Evolutionary conservation across 2,113 vertebrate species (phyloP), one percentile per base, ranked within the genome.

Genomic region (Butorides virescens): DNA sequence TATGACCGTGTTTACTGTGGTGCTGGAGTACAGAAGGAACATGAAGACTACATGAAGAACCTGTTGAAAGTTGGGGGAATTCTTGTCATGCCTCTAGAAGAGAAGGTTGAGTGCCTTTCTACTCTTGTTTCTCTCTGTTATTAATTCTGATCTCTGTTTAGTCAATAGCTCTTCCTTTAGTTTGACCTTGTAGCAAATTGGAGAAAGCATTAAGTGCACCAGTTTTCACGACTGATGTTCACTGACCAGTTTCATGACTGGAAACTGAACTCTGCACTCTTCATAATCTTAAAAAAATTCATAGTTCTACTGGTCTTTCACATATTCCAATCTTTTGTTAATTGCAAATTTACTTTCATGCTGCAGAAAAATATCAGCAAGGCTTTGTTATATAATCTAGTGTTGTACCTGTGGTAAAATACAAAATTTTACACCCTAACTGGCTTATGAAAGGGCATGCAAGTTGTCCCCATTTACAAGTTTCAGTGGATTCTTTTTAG

Each of bases 1-100:
- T 99, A 99, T 26, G 99, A 99, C 94, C 95, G 99, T 36, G 99
- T 99, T 19, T 99, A 99, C 97, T 99, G 99, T 30, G 99, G 99
- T 6, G 99, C 99, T 8, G 99, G 99, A 2, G 99, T 99, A 30
- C 99, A 99, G 97, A 99, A 98, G 63, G 99, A 99, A 23, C 99
- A 99, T 1, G 99, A 99, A 96, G 98, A 99, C 37, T 99, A 99
- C 98, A 99, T 99, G 99, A 99, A 99, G 98, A 99, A 98, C 94
- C 98, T 99, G 72, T 97, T 99, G 67, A 99, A 99, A 98, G 96
- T 99, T 70, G 99, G 99, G 5, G 99, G 99, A 44, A 98, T 99
- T 93, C 98, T 99, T 44, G 99, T 99, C 92, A 99, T 99, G 98
- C 99, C 99, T 9, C 97, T 99, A 27, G 99, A 99, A 94, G 99